Conservation (phyloP, 2,888 invertebrate genomes). For the Dysmachus trigonus region DNA sequence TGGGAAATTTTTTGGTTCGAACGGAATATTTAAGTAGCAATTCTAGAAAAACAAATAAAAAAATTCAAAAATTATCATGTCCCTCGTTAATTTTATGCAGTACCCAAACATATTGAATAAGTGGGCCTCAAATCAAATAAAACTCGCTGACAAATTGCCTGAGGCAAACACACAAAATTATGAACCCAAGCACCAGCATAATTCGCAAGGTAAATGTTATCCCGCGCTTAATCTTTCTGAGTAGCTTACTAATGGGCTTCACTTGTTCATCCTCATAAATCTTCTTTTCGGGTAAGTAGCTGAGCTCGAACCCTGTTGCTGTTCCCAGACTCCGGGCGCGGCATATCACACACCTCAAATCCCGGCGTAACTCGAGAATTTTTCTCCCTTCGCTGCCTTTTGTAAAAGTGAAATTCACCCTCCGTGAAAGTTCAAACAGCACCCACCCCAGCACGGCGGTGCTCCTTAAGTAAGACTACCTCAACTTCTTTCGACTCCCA, state of each 20-base stretch:
- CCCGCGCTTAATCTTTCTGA: slow-evolving; percentile 26
- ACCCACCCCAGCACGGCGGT: background rate
- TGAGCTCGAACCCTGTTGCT: slow-evolving; percentile 38
- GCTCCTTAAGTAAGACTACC: slow-evolving; percentile 38
- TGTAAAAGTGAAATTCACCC: slow-evolving; percentile 34
- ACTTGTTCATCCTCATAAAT: slow-evolving; percentile 42
- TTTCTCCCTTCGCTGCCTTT: slow-evolving; percentile 11
- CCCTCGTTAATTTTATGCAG: background rate
- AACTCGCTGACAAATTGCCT: slow-evolving; percentile 18
- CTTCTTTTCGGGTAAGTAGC: slow-evolving; percentile 40
- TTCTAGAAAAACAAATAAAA: no score
- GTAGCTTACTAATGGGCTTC: slow-evolving; percentile 42
- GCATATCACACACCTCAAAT: background rate
- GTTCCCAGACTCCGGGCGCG: background rate
- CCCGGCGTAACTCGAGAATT: slow-evolving; percentile 1
- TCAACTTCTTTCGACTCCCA: slow-evolving; percentile 25
- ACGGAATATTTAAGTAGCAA: no score
- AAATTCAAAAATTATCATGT: no score
- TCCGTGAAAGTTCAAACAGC: slow-evolving; percentile 33
- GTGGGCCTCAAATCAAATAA: background rate
- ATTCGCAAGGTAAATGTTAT: slow-evolving; percentile 25
- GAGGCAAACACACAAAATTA: slow-evolving; percentile 21
- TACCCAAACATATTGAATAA: background rate
- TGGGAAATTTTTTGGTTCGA: no score
- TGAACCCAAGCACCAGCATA: slow-evolving; percentile 29